Conservation (phyloP, 2,113 vertebrate genomes). For the Hemiprocne comata region DNA sequence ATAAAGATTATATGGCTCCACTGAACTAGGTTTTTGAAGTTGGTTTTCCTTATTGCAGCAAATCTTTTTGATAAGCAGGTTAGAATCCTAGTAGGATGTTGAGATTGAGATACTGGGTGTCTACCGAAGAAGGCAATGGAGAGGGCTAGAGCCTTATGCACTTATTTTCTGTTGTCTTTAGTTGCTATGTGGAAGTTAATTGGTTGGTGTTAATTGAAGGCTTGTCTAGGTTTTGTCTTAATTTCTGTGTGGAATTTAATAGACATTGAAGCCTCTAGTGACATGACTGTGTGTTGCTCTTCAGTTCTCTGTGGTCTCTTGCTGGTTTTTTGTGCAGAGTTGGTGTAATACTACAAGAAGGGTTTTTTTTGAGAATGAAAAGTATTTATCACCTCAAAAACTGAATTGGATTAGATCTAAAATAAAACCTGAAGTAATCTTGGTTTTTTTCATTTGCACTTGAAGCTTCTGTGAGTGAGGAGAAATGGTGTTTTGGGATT, state of each 20-base stretch:
- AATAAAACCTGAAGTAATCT: neutral
- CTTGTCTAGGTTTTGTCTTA: neutral
- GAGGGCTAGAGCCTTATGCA: neutral
- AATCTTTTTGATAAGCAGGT: neutral
- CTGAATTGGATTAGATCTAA: neutral
- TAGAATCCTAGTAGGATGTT: neutral
- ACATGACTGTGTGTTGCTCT: neutral
- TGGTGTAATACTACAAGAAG: neutral
- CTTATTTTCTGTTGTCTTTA: neutral
- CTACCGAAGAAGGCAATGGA: neutral
- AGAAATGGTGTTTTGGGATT: neutral
- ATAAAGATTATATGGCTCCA: neutral
- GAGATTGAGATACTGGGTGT: neutral
- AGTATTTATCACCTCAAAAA: neutral
- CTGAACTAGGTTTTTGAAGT: neutral
- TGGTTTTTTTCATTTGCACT: neutral
- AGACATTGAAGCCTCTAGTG: neutral
- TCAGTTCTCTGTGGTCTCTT: neutral
- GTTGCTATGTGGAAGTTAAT: neutral
- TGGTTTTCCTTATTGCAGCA: neutral
- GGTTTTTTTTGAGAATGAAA: neutral
- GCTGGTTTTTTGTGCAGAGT: neutral
- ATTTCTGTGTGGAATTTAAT: neutral
- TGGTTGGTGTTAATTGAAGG: neutral
- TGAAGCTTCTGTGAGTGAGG: neutral